Conservation (phyloP, 30 jellyfish, hydroid and myxozoan species). For the Hydra vulgaris region DNA sequence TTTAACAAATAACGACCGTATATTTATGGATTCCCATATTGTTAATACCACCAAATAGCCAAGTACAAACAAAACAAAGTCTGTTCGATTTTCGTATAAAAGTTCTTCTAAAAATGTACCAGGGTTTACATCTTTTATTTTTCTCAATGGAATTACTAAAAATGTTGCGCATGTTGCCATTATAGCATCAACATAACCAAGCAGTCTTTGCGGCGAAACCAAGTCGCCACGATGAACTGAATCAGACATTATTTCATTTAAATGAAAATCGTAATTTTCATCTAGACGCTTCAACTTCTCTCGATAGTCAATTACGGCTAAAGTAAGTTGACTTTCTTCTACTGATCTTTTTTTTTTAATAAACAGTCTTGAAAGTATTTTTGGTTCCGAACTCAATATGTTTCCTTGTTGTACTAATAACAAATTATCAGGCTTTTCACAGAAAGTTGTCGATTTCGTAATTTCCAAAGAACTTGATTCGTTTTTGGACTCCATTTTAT, state of each 20-base stretch:
- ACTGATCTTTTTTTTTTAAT: no score
- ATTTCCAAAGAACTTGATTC: no score
- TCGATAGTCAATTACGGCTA: no score
- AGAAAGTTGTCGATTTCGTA: no score
- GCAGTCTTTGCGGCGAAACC: conserved; percentile 8
- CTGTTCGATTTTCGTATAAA: not conserved
- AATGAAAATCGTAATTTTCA: conserved; percentile 23
- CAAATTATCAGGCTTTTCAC: no score
- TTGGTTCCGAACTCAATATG: no score
- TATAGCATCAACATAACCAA: conserved; percentile 37
- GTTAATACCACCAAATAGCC: conserved; percentile 28
- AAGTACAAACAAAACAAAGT: conserved; percentile 26
- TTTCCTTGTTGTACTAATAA: no score
- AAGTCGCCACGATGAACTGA: conserved; percentile 32
- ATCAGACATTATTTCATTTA: conserved; percentile 14
- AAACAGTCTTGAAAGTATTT: no score
- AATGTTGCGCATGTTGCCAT: conserved; percentile 46
- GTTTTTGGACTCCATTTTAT: no score
- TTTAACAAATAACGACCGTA: conserved; percentile 22
- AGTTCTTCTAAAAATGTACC: not conserved
- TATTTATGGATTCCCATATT: conserved; percentile 27
- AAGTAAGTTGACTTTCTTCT: no score
- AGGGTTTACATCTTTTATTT: conserved; percentile 2
- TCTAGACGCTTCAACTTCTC: conserved; percentile 20
- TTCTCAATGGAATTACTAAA: conserved; percentile 26